A percentile compares a stretch with the other conserved stretches of the same genome.
phyloP scores from a whole-genome alignment of 2,888 invertebrate genomes.

The Diaperis boleti region DNA sequence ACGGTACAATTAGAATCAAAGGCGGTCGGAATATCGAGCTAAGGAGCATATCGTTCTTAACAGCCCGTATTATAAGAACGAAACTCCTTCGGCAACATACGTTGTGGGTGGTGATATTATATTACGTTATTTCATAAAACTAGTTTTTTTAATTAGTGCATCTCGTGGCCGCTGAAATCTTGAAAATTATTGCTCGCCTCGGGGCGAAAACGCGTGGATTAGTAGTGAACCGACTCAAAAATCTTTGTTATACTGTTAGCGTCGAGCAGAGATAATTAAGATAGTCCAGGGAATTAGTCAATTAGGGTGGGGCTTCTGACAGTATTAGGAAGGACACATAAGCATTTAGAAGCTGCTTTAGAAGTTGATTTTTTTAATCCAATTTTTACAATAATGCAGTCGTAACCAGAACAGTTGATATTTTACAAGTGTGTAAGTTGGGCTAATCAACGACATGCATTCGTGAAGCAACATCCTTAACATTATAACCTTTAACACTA shows the following conservation, averaged over 20 bases:
- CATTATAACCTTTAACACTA: too few relatives aligned
- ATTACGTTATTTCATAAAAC: constrained; percentile 47
- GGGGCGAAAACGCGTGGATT: constrained; percentile 17
- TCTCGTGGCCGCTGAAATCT: constrained; percentile 12
- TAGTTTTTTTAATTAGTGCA: constrained; percentile 37
- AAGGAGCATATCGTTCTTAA: not conserved
- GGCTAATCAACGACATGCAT: too few relatives aligned
- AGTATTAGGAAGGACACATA: not conserved
- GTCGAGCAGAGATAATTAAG: constrained; percentile 3
- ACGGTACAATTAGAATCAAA: constrained; percentile 42
- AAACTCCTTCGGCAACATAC: constrained; percentile 42
- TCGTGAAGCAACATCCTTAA: too few relatives aligned
- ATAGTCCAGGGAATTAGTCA: constrained; percentile 8
- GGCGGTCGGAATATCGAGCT: constrained; percentile 36
- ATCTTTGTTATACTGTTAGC: not conserved
- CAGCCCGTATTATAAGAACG: not conserved
- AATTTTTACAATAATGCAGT: too few relatives aligned
- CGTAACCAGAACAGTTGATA: too few relatives aligned
- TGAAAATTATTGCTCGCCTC: constrained; percentile 19
- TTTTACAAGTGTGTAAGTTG: too few relatives aligned
- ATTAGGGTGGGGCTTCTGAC: not conserved
- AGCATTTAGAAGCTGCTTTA: too few relatives aligned
- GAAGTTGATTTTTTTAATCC: too few relatives aligned
- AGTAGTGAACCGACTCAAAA: constrained; percentile 4
- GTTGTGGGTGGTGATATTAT: constrained; percentile 51